Conservation (phyloP, 2,888 invertebrate species). For the Eupithecia subumbrata region DNA sequence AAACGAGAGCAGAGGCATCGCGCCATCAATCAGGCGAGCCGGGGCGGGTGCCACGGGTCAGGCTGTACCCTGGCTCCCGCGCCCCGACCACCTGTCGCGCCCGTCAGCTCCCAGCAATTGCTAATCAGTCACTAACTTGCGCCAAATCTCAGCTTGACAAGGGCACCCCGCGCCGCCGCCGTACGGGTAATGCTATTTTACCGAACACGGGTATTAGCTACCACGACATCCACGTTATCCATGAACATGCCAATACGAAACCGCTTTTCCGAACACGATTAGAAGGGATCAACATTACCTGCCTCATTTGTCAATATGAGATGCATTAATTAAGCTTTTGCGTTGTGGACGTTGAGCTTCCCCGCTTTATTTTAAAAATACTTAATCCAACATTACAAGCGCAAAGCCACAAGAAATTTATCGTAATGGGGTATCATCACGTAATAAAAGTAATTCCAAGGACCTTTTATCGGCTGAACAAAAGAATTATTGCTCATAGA, state of each 20-base stretch:
- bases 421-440: constrained; percentile 39
- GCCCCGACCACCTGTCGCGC: constrained; percentile 80
- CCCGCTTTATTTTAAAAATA: background rate
- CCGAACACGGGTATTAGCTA: constrained; percentile 71
- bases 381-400: constrained; percentile 21
- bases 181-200: constrained; percentile 73
- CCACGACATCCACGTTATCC: constrained; percentile 55
- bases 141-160: constrained; percentile 78
- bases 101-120: constrained; percentile 73
- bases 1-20: constrained; percentile 52
- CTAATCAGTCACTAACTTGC: constrained; percentile 83
- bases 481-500: constrained; percentile 74
- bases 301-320: constrained; percentile 2
- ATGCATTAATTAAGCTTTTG: constrained; percentile 1
- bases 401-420: constrained; percentile 31
- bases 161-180: constrained; percentile 55
- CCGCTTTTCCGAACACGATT: constrained; percentile 11
- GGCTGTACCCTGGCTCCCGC: constrained; percentile 58
- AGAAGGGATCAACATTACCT: background rate
- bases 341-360: background rate
- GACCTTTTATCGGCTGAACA: constrained; percentile 62
- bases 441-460: constrained; percentile 68
- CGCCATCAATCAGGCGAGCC: constrained; percentile 70
- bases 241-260: constrained; percentile 45
- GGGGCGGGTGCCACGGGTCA: constrained; percentile 67